Evolutionary conservation across 2,888 invertebrate genomes (phyloP), one percentile per base, ranked within the genome.

Genomic region (Dicyrtomina minuta): DNA sequence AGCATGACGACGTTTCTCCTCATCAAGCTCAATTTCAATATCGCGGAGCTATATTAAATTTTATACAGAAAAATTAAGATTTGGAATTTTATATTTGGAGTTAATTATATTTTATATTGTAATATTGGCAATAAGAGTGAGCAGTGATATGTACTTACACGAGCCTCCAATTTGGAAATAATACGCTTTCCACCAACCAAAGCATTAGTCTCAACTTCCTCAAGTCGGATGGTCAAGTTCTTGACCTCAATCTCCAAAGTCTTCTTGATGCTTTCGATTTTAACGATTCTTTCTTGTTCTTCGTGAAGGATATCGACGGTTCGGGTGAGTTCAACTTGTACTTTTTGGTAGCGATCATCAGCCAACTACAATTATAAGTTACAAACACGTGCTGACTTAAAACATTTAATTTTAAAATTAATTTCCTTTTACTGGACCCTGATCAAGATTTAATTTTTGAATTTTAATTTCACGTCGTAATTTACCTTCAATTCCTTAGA

Each of bases 181-280:
- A 96, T 93, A 80, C 96, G 91, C 85, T 91, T 96, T 82, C 95
- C 94, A 81, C 96, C 96, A 79, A 96, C 94, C 80, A 97, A 92
- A 75, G 96, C 96, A 81, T 96, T 96, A 80, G 96, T 91, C 84
- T 97, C 96, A 79, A 97, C 96, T 84, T 96, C 96, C 83, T 96
- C 95, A 81, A 96, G 87, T 81, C 95, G 92, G 79, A 95, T 86
- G 79, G 92, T 92, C 82, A 96, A 85, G 84, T 93, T 95, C 89
- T 94, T 95, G 80, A 96, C 95, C 87, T 96, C 96, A 82, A 95
- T 93, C 85, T 97, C 96, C 81, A 96, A 88, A 74, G 94, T 93
- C 86, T 96, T 96, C 88, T 96, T 95, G 86, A 96, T 91, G 79
- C 96, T 90, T 85, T 97, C 96, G 83, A 96, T 93, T 87, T 96